phyloP scores from a whole-genome alignment of 2,888 invertebrate species.

The Lottia scabra region DNA sequence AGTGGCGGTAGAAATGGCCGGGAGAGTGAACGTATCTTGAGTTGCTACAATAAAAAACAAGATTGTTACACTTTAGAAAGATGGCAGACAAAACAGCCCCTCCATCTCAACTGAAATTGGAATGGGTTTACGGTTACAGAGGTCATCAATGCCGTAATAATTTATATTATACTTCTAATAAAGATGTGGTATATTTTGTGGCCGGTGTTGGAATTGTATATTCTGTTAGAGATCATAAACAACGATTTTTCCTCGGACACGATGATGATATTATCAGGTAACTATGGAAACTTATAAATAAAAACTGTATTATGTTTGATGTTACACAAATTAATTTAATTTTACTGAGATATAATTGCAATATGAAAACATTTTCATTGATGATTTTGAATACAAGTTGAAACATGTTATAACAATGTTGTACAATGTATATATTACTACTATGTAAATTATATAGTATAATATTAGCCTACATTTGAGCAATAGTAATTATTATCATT shows the following conservation, averaged over 20 bases:
- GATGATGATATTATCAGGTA: slow-evolving; percentile 70
- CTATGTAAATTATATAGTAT: too few species aligned
- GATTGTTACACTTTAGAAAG: neutral
- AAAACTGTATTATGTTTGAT: neutral
- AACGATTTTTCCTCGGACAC: slow-evolving; percentile 70
- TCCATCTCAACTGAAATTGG: slow-evolving; percentile 63
- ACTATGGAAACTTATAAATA: slow-evolving; percentile 5
- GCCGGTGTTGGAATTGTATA: slow-evolving; percentile 70
- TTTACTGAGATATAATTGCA: too few species aligned
- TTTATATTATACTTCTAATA: slow-evolving; percentile 64
- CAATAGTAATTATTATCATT: too few species aligned
- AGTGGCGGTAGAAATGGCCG: slow-evolving; percentile 24
- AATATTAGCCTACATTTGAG: too few species aligned
- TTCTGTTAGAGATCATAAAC: slow-evolving; percentile 63
- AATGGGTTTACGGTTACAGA: slow-evolving; percentile 71
- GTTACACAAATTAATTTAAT: neutral
- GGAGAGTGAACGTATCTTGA: slow-evolving; percentile 6
- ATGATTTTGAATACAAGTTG: too few species aligned
- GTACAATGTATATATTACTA: too few species aligned
- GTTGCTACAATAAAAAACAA: neutral
- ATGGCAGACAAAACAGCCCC: slow-evolving; percentile 65
- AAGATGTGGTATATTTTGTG: slow-evolving; percentile 70
- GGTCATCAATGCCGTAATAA: slow-evolving; percentile 70
- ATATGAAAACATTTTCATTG: too few species aligned
- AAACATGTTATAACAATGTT: too few species aligned